Conservation (phyloP, 1,140 invertebrate genomes). For the Pantala flavescens region DNA sequence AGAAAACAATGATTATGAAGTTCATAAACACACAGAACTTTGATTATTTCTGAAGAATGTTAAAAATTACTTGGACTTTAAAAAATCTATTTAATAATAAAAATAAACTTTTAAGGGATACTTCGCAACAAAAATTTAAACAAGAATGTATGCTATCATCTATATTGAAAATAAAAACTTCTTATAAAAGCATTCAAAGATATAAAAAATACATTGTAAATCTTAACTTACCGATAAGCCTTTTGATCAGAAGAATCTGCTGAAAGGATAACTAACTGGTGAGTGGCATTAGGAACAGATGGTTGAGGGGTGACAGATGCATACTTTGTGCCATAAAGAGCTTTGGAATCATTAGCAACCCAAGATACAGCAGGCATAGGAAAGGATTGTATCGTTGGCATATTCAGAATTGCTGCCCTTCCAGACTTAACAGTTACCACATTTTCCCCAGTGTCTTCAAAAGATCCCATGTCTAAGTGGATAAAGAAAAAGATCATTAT, state of each 20-base stretch:
- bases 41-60: too few relatives aligned
- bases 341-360: conserved; percentile 59
- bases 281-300: conserved; percentile 31
- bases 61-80: too few relatives aligned
- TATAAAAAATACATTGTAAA: too few relatives aligned
- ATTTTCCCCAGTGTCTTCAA: conserved; percentile 55
- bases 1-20: too few relatives aligned
- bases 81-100: too few relatives aligned
- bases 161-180: too few relatives aligned
- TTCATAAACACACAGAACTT: too few relatives aligned
- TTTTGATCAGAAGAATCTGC: conserved; percentile 57
- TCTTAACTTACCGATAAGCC: conserved; percentile 53
- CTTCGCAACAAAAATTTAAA: too few relatives aligned
- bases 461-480: conserved; percentile 67
- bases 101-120: too few relatives aligned
- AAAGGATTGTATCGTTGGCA: conserved; percentile 71
- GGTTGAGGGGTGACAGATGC: conserved; percentile 44
- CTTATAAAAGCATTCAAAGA: too few relatives aligned
- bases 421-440: conserved; percentile 61
- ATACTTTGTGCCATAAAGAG: conserved; percentile 71
- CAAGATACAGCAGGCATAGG: conserved; percentile 73
- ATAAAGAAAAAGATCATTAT: too few relatives aligned
- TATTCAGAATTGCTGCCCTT: conserved; percentile 64
- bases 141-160: too few relatives aligned
- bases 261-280: conserved; percentile 71